These are phyloP conservation scores for Taphrorychus bicolor DNA, from an alignment of 2,888 invertebrate species.

Conservation along the genomic window DNA sequence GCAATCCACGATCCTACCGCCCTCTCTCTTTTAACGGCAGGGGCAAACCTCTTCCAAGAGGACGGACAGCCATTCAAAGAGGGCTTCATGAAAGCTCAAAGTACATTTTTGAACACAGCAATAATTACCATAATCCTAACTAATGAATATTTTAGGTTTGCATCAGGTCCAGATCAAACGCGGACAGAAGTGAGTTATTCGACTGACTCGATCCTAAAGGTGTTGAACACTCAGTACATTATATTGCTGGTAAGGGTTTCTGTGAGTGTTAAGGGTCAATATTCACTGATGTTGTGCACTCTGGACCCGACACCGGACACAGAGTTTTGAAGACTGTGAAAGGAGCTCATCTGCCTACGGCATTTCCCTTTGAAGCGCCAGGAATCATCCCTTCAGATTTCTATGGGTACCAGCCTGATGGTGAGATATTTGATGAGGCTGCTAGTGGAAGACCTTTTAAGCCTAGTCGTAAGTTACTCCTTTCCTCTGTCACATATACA, in stretches of 20 bases:
- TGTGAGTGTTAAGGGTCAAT: not conserved
- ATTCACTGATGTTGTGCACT: not conserved
- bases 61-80: slow-evolving; percentile 74
- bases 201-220: slow-evolving; percentile 79
- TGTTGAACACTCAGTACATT: slow-evolving; percentile 77
- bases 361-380: slow-evolving; percentile 63
- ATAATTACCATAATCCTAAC: too few relatives aligned
- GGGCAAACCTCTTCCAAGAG: slow-evolving; percentile 70
- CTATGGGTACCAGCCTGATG: slow-evolving; percentile 50
- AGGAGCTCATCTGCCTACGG: slow-evolving; percentile 69
- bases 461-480: slow-evolving; percentile 29
- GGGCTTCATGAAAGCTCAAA: slow-evolving; percentile 77
- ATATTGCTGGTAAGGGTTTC: slow-evolving; percentile 69
- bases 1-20: slow-evolving; percentile 69
- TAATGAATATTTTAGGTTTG: slow-evolving; percentile 62
- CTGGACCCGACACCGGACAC: slow-evolving; percentile 76
- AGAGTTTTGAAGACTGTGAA: slow-evolving; percentile 75
- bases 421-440: slow-evolving; percentile 60
- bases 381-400: slow-evolving; percentile 61
- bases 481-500: too few relatives aligned
- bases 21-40: slow-evolving; percentile 71
- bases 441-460: slow-evolving; percentile 61
- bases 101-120: slow-evolving; percentile 52
- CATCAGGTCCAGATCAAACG: slow-evolving; percentile 79
- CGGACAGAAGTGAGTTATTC: slow-evolving; percentile 77